Conservation (phyloP, 2,888 invertebrate species). For the Plemyria rubiginata region DNA sequence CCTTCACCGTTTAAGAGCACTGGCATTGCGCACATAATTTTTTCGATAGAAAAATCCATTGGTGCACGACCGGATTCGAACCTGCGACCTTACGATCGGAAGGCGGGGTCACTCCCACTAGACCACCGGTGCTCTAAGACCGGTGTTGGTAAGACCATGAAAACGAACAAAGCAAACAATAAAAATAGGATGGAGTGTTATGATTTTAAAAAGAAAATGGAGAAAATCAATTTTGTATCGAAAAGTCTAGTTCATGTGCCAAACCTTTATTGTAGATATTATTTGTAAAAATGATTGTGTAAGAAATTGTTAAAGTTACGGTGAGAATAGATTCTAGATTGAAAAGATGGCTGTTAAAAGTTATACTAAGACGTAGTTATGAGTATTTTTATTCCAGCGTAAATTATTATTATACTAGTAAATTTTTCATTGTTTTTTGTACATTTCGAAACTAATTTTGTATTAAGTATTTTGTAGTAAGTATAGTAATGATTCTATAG, state of each 20-base stretch:
- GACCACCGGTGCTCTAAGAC: too few relatives aligned
- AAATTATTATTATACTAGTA: conserved; percentile 14
- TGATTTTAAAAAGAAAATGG: neutral
- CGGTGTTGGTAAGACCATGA: neutral
- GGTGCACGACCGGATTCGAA: too few relatives aligned
- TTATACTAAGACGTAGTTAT: conserved; percentile 45
- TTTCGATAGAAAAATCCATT: too few relatives aligned
- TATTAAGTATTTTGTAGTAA: neutral
- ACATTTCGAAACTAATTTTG: conserved; percentile 1
- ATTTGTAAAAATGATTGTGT: conserved; percentile 20
- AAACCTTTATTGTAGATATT: conserved; percentile 25
- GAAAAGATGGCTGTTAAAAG: conserved; percentile 51
- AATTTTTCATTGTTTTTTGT: conserved; percentile 3
- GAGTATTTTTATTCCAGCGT: conserved; percentile 30
- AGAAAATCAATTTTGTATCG: conserved; percentile 9
- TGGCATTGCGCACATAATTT: too few relatives aligned
- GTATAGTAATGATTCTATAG: too few relatives aligned
- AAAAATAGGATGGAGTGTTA: neutral
- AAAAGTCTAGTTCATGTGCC: conserved; percentile 27
- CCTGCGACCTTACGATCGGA: too few relatives aligned
- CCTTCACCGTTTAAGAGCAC: too few relatives aligned
- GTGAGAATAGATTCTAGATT: conserved; percentile 41
- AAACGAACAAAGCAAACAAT: conserved; percentile 4
- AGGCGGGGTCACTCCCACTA: too few relatives aligned
- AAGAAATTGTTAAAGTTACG: conserved; percentile 13